Percentiles rank a stretch among this genome's conserved stretches.
Conservation (phyloP, 2,888 invertebrate species). For the Frankliniella fusca region DNA sequence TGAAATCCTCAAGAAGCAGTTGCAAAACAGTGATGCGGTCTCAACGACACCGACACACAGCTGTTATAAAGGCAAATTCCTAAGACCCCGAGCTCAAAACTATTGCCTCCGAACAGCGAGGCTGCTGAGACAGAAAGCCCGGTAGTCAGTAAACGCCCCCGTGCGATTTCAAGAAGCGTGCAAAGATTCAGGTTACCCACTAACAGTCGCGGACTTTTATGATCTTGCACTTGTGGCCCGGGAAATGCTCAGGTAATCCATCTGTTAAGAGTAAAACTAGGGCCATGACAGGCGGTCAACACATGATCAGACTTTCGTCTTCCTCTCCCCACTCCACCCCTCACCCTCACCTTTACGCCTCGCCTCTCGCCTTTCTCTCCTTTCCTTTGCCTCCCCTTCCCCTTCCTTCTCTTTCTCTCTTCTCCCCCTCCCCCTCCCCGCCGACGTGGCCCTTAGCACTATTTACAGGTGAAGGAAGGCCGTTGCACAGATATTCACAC, state of each 20-base stretch:
- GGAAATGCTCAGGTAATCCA: neutral
- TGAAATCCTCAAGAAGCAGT: too few relatives aligned
- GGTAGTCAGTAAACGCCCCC: neutral
- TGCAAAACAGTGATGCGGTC: too few relatives aligned
- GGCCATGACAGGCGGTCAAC: constrained; percentile 15
- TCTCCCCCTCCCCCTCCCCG: too few relatives aligned
- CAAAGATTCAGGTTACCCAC: neutral
- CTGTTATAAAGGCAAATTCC: neutral
- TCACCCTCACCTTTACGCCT: neutral
- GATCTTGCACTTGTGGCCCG: neutral
- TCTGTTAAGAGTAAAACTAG: neutral
- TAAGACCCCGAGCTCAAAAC: neutral
- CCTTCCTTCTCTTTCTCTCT: too few relatives aligned
- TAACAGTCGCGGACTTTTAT: neutral
- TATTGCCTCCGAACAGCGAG: neutral
- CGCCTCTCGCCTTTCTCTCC: neutral
- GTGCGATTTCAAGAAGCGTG: neutral
- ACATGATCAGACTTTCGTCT: neutral
- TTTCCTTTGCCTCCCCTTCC: neutral
- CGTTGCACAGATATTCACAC: too few relatives aligned
- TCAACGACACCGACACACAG: too few relatives aligned
- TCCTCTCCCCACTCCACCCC: neutral
- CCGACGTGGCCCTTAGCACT: too few relatives aligned
- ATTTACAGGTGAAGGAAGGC: too few relatives aligned
- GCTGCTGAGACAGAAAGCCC: neutral